These are phyloP conservation scores for Himantopus leucocephalus DNA, from an alignment of 2,113 vertebrate species.

Conservation along the genomic window DNA sequence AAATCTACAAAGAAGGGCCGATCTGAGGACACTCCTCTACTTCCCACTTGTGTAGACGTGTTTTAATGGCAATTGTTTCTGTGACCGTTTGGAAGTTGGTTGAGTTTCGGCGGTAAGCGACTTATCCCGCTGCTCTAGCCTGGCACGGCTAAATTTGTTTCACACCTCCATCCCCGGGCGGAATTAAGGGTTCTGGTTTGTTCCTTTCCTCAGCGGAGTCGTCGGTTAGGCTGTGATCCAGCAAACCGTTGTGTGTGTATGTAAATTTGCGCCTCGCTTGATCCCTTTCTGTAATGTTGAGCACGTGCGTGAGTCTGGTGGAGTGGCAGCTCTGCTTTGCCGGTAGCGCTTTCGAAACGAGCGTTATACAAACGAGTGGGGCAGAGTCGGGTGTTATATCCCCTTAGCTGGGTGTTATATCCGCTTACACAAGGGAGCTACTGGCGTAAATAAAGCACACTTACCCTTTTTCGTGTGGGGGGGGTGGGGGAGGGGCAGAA, in stretches of 20 bases:
- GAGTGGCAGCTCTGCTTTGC: not conserved
- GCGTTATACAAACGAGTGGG: not conserved
- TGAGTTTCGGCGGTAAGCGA: not conserved
- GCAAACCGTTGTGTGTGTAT: rapidly evolving
- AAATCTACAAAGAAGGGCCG: not conserved
- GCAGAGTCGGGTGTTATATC: not conserved
- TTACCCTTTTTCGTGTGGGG: not conserved
- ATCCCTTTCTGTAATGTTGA: not conserved
- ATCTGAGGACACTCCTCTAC: not conserved
- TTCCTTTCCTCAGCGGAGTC: not conserved
- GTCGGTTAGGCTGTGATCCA: not conserved
- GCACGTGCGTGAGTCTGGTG: too few relatives aligned
- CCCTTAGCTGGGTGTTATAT: not conserved
- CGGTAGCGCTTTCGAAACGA: rapidly evolving
- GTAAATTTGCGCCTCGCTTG: not conserved
- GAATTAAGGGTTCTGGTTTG: not conserved
- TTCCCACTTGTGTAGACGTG: not conserved
- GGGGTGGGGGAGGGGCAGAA: not conserved
- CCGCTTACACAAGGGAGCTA: not conserved
- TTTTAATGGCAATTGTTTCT: not conserved
- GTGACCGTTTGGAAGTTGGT: not conserved
- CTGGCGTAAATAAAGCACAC: not conserved
- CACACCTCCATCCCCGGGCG: not conserved
- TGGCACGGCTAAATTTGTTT: not conserved
- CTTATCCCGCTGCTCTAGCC: not conserved